Evolutionary conservation across 2,797 vertebrate genomes (phyloP).

Genomic region (Lophotriccus pileatus): DNA sequence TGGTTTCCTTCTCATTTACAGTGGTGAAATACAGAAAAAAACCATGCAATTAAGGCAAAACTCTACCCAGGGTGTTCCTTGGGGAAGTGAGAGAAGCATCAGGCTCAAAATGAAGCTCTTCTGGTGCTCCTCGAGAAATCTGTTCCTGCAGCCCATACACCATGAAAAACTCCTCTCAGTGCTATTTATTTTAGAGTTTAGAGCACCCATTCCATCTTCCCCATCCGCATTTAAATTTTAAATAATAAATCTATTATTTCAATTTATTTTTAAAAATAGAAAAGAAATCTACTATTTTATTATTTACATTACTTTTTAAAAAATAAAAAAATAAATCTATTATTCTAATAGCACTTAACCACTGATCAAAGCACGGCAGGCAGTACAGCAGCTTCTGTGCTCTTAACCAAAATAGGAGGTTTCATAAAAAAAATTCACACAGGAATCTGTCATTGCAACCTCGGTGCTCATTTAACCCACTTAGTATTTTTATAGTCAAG

Average conservation of each 20-base stretch:
- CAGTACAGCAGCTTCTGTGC: not conserved
- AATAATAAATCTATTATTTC: not conserved
- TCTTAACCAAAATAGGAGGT: not conserved
- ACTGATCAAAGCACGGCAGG: not conserved
- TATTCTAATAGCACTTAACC: not conserved
- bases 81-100: not conserved
- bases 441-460: conserved; percentile 41
- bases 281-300: not conserved
- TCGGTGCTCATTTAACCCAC: conserved; percentile 45
- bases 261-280: not conserved
- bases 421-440: conserved; percentile 49
- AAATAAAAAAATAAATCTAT: not conserved
- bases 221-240: not conserved
- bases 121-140: not conserved
- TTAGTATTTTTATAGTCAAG: conserved; percentile 50
- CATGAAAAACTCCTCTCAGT: not conserved
- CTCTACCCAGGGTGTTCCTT: not conserved
- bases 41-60: not conserved
- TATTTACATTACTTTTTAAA: not conserved
- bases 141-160: not conserved
- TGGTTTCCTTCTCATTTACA: not conserved
- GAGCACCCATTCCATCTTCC: not conserved
- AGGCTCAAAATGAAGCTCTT: not conserved
- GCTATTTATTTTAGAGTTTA: not conserved
- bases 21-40: not conserved